Evolutionary conservation across 2,888 invertebrate genomes (phyloP).

Genomic region (Diarsia dahlii): DNA sequence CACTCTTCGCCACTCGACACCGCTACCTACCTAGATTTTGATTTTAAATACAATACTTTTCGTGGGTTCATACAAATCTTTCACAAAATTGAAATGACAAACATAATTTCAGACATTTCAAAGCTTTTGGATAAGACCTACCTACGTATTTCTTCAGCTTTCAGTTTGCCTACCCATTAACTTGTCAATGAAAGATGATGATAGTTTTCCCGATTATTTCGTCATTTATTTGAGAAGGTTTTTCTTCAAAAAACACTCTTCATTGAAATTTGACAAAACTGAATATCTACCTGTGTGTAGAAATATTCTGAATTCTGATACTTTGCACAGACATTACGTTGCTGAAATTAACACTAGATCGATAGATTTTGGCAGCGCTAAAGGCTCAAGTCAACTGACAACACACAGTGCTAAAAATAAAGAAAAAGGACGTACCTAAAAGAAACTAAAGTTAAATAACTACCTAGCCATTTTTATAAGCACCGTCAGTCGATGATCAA

Average conservation of each 20-base stretch:
- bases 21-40: conserved; percentile 59
- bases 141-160: neutral
- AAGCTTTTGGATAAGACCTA: neutral
- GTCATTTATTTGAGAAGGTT: neutral
- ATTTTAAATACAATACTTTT: conserved; percentile 51
- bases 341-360: conserved; percentile 10
- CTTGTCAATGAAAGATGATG: neutral
- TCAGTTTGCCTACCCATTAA: neutral
- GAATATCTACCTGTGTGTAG: neutral
- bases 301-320: neutral
- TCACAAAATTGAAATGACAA: conserved; percentile 8
- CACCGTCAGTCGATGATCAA: conserved; percentile 62
- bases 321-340: neutral
- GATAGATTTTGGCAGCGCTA: neutral
- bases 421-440: neutral
- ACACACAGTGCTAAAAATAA: neutral
- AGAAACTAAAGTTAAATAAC: conserved; percentile 8
- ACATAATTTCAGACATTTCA: neutral
- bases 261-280: neutral
- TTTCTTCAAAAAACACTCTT: neutral
- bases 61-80: conserved; percentile 8
- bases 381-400: neutral
- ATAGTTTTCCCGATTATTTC: neutral
- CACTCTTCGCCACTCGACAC: conserved; percentile 70
- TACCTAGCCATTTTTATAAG: conserved; percentile 9